phyloP scores from a whole-genome alignment of 2,797 vertebrate genomes.

The Taenioides sp. region DNA sequence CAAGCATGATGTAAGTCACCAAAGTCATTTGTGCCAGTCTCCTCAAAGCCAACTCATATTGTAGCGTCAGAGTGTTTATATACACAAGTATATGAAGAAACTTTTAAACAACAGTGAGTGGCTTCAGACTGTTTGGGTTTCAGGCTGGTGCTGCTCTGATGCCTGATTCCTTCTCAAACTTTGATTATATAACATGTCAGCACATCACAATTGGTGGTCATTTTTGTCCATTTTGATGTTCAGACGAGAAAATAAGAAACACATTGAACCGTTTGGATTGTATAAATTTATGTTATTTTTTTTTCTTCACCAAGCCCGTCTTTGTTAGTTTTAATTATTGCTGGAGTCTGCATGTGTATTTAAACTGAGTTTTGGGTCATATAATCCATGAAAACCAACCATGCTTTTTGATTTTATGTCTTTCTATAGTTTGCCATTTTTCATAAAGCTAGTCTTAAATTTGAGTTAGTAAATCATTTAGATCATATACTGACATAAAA shows the following conservation, averaged over 20 bases:
- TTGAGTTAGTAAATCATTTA: conserved; percentile 51
- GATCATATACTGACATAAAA: conserved; percentile 46
- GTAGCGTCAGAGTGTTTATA: conserved; percentile 75
- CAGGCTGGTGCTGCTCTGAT: conserved; percentile 65
- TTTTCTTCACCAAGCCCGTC: conserved; percentile 50
- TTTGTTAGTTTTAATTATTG: conserved; percentile 64
- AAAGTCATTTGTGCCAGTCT: conserved; percentile 69
- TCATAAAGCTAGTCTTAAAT: conserved; percentile 31
- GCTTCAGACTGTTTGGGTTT: conserved; percentile 75
- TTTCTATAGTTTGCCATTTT: conserved; percentile 23
- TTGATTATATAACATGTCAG: conserved; percentile 76
- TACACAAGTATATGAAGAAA: conserved; percentile 73
- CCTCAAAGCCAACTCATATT: conserved; percentile 76
- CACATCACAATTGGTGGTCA: conserved; percentile 74
- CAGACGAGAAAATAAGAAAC: conserved; percentile 74
- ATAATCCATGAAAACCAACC: conserved; percentile 16
- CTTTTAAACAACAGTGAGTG: conserved; percentile 74
- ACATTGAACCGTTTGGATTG: conserved; percentile 68
- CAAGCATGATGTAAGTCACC: conserved; percentile 76
- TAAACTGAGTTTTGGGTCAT: conserved; percentile 41
- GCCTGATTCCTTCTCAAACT: conserved; percentile 70
- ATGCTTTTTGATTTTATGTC: conserved; percentile 20
- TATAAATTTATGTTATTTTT: conserved; percentile 59
- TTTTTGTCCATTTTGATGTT: conserved; percentile 76
- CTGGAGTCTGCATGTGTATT: conserved; percentile 42